Evolutionary conservation across 2,888 invertebrate genomes (phyloP).

Genomic region (Acrobasis suavella): DNA sequence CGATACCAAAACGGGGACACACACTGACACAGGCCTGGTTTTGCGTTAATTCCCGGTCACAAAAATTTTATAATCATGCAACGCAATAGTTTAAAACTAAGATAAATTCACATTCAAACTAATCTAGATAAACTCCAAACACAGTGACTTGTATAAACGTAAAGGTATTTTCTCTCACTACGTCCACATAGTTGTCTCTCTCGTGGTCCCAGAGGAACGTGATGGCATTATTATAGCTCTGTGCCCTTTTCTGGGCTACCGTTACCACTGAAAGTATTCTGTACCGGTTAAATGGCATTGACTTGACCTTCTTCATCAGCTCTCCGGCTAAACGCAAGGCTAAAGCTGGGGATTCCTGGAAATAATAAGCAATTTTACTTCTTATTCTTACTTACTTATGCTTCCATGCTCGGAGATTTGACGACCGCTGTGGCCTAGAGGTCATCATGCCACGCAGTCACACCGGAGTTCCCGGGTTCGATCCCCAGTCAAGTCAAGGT

Average conservation of each 20-base stretch:
- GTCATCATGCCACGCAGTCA: no score
- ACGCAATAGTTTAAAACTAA: not conserved
- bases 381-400: no score
- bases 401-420: no score
- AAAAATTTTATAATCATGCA: no score
- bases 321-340: slow-evolving; percentile 57
- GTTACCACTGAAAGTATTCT: slow-evolving; percentile 61
- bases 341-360: slow-evolving; percentile 48
- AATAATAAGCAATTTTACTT: slow-evolving; percentile 7
- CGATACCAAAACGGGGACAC: no score
- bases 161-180: slow-evolving; percentile 42
- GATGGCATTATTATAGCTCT: slow-evolving; percentile 67
- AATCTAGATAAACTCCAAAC: slow-evolving; percentile 63
- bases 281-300: slow-evolving; percentile 59
- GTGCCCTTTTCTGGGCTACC: slow-evolving; percentile 62
- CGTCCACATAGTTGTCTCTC: slow-evolving; percentile 53
- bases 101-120: slow-evolving; percentile 10
- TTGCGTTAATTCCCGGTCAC: no score
- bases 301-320: slow-evolving; percentile 56
- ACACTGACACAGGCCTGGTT: no score
- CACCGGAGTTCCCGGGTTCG: no score
- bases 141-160: slow-evolving; percentile 64
- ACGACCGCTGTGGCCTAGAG: no score
- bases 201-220: slow-evolving; percentile 69
- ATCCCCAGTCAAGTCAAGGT: no score